phyloP scores from a whole-genome alignment of 2,113 vertebrate genomes.

The Oenanthe oenanthe region DNA sequence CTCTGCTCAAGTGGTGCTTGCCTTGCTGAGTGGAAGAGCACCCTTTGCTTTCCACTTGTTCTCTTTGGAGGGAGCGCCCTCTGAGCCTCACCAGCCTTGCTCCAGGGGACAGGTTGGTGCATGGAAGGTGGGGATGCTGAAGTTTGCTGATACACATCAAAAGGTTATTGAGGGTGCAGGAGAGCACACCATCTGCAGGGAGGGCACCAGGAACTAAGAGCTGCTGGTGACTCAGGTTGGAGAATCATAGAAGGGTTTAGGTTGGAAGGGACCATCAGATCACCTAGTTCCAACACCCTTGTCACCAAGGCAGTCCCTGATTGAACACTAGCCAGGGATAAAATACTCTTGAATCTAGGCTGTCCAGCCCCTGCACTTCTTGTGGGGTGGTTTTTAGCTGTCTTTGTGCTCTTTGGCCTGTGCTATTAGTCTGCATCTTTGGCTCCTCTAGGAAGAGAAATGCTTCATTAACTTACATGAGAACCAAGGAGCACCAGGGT shows the following conservation, averaged over 20 bases:
- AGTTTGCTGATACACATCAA: not conserved
- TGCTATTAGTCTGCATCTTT: not conserved
- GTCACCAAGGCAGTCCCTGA: not conserved
- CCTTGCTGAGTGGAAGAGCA: not conserved
- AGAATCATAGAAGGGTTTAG: not conserved
- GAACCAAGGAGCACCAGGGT: not conserved
- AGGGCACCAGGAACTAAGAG: not conserved
- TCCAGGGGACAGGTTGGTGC: not conserved
- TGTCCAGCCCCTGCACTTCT: not conserved
- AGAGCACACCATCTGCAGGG: fast-evolving
- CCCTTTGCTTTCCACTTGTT: not conserved
- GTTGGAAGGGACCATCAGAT: not conserved
- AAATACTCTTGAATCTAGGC: not conserved
- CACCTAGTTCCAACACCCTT: not conserved
- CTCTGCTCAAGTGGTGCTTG: not conserved
- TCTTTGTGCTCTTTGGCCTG: not conserved
- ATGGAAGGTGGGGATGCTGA: not conserved
- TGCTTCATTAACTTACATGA: not conserved
- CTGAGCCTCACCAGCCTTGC: not conserved
- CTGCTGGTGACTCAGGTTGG: not conserved
- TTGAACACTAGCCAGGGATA: not conserved
- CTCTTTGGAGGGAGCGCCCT: not conserved
- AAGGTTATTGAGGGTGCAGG: not conserved
- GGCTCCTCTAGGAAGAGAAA: not conserved
- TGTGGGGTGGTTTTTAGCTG: not conserved